A percentile compares a stretch with the other conserved stretches of the same genome.
These are phyloP conservation scores for Jacana jacana DNA, from an alignment of 2,113 vertebrate species.

Conservation along the genomic window DNA sequence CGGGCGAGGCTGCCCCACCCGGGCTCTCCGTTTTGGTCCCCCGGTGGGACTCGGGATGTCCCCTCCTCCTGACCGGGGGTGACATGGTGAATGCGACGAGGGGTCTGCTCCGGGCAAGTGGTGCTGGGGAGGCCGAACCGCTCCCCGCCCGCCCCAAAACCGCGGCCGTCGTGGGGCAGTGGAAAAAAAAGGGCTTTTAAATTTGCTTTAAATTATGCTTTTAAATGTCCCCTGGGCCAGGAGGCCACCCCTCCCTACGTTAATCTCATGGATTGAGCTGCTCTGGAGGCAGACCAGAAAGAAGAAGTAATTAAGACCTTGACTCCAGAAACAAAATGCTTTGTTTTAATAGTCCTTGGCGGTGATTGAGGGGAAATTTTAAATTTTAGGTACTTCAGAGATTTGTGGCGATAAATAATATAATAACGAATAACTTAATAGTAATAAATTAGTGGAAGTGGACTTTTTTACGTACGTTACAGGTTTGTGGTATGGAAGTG, in stretches of 20 bases:
- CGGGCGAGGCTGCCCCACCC: not conserved
- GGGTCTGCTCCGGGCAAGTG: not conserved
- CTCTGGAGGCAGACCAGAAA: not conserved
- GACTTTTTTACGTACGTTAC: not conserved
- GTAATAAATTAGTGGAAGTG: too few species aligned
- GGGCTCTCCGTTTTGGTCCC: not conserved
- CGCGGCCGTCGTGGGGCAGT: rapidly evolving
- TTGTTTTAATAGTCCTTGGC: not conserved
- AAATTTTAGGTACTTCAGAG: not conserved
- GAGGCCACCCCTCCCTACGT: rapidly evolving
- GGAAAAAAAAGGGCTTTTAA: too few species aligned
- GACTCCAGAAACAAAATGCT: not conserved
- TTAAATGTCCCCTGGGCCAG: not conserved
- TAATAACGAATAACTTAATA: too few species aligned
- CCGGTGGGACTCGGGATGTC: too few species aligned
- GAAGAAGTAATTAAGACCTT: not conserved
- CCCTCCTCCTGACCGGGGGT: not conserved
- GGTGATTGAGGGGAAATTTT: not conserved
- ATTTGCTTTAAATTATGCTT: not conserved
- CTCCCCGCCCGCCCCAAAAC: not conserved
- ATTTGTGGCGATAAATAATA: not conserved
- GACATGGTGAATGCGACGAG: not conserved
- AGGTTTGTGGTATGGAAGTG: not conserved
- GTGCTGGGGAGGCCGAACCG: too few species aligned
- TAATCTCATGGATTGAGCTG: not conserved